These are phyloP conservation scores for Drosophila virilis DNA, from an alignment of 1,140 invertebrate genomes.

Conservation along the genomic window DNA sequence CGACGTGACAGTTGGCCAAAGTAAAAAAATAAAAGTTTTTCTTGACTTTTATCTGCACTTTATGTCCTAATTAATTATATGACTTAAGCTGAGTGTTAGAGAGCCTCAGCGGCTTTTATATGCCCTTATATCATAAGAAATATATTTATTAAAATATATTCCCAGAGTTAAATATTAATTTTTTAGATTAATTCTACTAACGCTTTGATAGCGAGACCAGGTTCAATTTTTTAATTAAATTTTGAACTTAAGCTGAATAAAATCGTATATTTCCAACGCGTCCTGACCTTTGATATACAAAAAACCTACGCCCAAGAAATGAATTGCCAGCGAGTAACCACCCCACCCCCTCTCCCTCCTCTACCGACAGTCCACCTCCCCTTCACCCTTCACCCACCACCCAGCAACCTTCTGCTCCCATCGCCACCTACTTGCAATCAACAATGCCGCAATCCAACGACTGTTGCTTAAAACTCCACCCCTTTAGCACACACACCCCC, in stretches of 20 bases:
- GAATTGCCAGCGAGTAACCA: slow-evolving; percentile 24
- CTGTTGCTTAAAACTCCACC: slow-evolving; percentile 47
- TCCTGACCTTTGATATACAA: slow-evolving; percentile 53
- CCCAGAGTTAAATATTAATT: too few species aligned
- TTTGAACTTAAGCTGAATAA: slow-evolving; percentile 11
- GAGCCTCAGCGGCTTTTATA: too few species aligned
- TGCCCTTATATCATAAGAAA: too few species aligned
- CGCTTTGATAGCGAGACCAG: too few species aligned
- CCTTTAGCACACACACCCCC: background rate
- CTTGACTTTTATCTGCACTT: slow-evolving; percentile 26
- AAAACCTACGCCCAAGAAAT: slow-evolving; percentile 38
- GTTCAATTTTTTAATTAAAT: slow-evolving; percentile 27
- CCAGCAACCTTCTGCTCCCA: background rate
- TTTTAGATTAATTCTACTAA: too few species aligned
- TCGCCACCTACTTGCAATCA: slow-evolving; percentile 52
- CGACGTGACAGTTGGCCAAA: slow-evolving; percentile 24
- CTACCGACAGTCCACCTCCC: background rate
- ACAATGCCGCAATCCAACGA: slow-evolving; percentile 55
- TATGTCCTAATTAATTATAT: slow-evolving; percentile 31
- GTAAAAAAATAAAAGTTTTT: slow-evolving; percentile 14
- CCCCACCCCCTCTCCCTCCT: background rate
- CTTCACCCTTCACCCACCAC: background rate
- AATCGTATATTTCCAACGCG: slow-evolving; percentile 46
- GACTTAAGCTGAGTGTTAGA: background rate
- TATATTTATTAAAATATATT: too few species aligned